A percentile compares a stretch with the other conserved stretches of the same genome.
Evolutionary conservation across 2,888 invertebrate species (phyloP).

Genomic region (Ichneumon xanthorius): DNA sequence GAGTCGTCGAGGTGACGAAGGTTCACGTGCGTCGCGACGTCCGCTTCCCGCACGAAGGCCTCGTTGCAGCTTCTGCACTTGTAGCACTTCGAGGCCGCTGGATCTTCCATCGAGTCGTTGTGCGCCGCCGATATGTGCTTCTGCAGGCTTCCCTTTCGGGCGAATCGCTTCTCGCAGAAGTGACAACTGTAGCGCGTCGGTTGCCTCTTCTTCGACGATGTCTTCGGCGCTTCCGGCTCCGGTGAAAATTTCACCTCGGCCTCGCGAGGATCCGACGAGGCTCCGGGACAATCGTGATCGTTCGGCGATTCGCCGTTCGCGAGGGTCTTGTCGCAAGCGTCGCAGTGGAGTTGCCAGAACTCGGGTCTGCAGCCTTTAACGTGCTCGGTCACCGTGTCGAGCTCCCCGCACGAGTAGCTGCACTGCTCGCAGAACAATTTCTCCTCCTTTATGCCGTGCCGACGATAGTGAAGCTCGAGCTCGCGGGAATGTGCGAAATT

Average conservation of each 20-base stretch:
- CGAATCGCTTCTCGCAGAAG: conserved; percentile 76
- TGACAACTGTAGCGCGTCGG: conserved; percentile 72
- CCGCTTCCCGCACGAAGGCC: conserved; percentile 71
- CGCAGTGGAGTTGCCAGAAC: conserved; percentile 31
- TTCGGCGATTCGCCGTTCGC: not conserved
- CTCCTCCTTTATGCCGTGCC: conserved; percentile 22
- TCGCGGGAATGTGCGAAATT: conserved; percentile 48
- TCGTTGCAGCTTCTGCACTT: conserved; percentile 75
- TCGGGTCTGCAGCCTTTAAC: conserved; percentile 42
- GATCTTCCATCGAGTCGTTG: conserved; percentile 62
- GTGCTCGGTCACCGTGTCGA: conserved; percentile 39
- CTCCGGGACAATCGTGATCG: conserved; percentile 16
- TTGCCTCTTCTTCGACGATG: conserved; percentile 62
- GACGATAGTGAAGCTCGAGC: conserved; percentile 47
- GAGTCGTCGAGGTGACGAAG: conserved; percentile 47
- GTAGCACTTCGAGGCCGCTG: conserved; percentile 68
- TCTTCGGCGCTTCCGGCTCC: not conserved
- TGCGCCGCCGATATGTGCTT: conserved; percentile 74
- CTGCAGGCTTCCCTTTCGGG: conserved; percentile 75
- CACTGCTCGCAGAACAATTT: conserved; percentile 49
- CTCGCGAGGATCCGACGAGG: not conserved
- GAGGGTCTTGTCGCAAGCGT: conserved; percentile 11
- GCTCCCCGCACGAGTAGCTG: conserved; percentile 7
- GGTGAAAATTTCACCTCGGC: not conserved
- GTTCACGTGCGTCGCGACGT: conserved; percentile 70